phyloP scores from a whole-genome alignment of 2,113 vertebrate genomes.

The Nycticorax nycticorax region DNA sequence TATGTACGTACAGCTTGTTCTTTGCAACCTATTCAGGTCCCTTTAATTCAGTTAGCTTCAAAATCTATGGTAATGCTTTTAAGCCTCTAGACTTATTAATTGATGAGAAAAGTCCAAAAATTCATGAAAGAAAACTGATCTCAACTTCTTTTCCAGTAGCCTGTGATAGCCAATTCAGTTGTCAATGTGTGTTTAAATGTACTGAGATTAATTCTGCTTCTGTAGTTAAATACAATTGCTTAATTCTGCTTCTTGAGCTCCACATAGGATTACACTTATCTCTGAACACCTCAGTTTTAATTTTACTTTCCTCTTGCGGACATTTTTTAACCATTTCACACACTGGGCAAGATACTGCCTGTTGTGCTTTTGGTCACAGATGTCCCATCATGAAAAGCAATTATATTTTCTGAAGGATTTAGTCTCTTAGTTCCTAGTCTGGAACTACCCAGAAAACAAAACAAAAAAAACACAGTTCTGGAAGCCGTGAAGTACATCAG shows the following conservation, averaged over 20 bases:
- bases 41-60: not conserved
- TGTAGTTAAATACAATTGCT: not conserved
- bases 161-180: not conserved
- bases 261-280: not conserved
- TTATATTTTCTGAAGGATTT: not conserved
- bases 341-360: not conserved
- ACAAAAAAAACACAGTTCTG: not conserved
- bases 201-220: not conserved
- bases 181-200: not conserved
- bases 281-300: not conserved
- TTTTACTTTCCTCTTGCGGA: not conserved
- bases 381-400: not conserved
- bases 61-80: not conserved
- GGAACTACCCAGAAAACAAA: not conserved
- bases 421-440: not conserved
- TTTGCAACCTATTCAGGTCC: not conserved
- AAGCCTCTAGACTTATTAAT: not conserved
- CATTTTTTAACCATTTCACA: not conserved
- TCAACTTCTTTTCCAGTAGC: not conserved
- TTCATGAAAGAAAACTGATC: not conserved
- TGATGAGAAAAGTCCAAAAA: not conserved
- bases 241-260: not conserved
- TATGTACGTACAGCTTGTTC: not conserved
- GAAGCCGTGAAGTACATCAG: not conserved
- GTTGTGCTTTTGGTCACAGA: not conserved